Conservation (phyloP, 2,888 invertebrate genomes). For the Cerceris ruficornis region DNA sequence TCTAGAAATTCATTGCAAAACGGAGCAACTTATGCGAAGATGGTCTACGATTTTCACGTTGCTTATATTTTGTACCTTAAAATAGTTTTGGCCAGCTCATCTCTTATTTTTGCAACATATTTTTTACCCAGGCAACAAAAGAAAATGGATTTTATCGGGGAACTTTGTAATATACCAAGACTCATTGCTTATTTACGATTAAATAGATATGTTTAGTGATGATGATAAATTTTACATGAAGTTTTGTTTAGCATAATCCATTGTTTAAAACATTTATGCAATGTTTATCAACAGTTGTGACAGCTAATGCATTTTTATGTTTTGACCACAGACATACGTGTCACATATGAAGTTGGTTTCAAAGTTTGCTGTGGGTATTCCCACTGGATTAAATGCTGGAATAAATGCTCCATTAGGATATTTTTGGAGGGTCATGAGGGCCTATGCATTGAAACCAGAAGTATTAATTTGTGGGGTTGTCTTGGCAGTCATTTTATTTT, state of each 20-base stretch:
- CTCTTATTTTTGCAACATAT: conserved; percentile 16
- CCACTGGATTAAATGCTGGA: conserved; percentile 74
- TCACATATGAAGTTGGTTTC: conserved; percentile 94
- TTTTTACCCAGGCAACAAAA: neutral
- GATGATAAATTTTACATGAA: too few species aligned
- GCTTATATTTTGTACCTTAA: conserved; percentile 30
- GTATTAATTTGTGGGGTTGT: conserved; percentile 88
- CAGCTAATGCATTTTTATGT: neutral
- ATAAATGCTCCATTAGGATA: conserved; percentile 89
- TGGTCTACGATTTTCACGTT: conserved; percentile 6
- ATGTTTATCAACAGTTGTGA: neutral
- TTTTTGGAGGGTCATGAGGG: conserved; percentile 90
- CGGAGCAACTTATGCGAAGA: neutral
- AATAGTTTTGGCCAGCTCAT: conserved; percentile 25
- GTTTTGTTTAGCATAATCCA: too few species aligned
- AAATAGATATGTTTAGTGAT: neutral
- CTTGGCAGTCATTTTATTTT: conserved; percentile 88
- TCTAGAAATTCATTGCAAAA: neutral
- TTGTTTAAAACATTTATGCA: neutral
- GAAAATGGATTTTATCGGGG: too few species aligned
- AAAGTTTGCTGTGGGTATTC: conserved; percentile 90
- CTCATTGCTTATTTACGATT: neutral
- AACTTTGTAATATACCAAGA: neutral
- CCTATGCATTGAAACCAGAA: conserved; percentile 92
- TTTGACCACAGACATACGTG: conserved; percentile 85